phyloP scores from a whole-genome alignment of 2,888 invertebrate species.

The Julus scandinavius region DNA sequence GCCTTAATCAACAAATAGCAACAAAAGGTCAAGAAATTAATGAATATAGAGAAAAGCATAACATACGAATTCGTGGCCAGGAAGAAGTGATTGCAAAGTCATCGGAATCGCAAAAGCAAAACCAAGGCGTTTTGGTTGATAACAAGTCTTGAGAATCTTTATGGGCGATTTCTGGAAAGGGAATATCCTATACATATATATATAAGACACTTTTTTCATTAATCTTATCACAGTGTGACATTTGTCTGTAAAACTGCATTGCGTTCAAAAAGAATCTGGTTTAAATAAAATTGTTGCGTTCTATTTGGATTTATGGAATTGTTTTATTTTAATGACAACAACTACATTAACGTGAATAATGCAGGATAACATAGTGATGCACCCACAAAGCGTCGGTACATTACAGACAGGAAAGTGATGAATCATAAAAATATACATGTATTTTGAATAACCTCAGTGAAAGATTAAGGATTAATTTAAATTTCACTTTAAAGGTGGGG shows the following conservation, averaged over 20 bases:
- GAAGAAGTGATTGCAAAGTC: constrained; percentile 61
- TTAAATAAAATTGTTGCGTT: constrained; percentile 10
- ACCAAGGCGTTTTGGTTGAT: constrained; percentile 57
- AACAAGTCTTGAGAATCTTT: constrained; percentile 56
- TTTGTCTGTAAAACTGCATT: constrained; percentile 13
- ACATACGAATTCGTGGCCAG: constrained; percentile 83
- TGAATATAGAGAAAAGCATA: constrained; percentile 89
- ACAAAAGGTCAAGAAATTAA: constrained; percentile 91
- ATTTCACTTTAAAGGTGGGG: not conserved
- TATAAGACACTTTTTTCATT: constrained; percentile 9
- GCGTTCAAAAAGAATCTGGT: not conserved
- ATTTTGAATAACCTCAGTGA: not conserved
- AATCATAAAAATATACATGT: not conserved
- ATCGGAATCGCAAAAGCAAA: constrained; percentile 56
- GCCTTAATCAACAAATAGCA: constrained; percentile 81
- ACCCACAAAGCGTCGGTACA: not conserved
- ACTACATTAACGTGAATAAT: not conserved
- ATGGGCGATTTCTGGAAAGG: not conserved
- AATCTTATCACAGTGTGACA: not conserved
- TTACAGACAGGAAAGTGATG: not conserved
- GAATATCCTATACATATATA: constrained; percentile 26
- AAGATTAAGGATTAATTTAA: not conserved
- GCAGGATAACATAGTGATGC: not conserved
- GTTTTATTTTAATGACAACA: constrained; percentile 1
- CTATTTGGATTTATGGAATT: constrained; percentile 12